phyloP scores from a whole-genome alignment of 2,113 vertebrate genomes.

The Vulpes ferrilata region DNA sequence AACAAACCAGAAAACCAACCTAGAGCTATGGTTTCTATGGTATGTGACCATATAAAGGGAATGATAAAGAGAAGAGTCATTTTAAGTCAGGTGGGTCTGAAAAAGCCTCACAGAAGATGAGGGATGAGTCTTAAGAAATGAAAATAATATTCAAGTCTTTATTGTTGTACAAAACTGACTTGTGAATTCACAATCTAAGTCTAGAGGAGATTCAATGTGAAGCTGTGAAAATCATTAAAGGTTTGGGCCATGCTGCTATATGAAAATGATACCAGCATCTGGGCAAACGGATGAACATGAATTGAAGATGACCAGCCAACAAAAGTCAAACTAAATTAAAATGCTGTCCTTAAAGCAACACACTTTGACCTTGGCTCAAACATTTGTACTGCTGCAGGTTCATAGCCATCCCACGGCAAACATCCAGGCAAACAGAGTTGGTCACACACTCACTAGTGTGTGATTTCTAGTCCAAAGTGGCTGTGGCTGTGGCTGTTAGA shows the following conservation, averaged over 20 bases:
- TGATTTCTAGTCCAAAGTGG: constrained; percentile 1
- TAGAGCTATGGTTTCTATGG: background rate
- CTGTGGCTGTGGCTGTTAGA: background rate
- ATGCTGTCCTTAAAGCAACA: background rate
- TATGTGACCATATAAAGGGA: background rate
- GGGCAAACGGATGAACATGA: background rate
- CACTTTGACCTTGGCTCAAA: constrained; percentile 18
- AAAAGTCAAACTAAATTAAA: constrained; percentile 34
- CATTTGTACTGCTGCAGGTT: background rate
- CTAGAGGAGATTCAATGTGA: background rate
- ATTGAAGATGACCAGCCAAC: background rate
- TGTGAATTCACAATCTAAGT: background rate
- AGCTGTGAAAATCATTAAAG: background rate
- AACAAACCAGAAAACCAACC: background rate
- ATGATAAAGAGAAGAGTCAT: background rate
- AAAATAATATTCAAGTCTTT: background rate
- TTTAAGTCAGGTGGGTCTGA: background rate
- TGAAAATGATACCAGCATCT: background rate
- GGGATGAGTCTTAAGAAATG: background rate
- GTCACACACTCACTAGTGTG: background rate
- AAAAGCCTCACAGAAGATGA: background rate
- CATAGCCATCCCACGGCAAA: background rate
- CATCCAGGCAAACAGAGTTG: background rate
- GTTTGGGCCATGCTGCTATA: background rate
- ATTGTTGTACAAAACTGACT: background rate